Conservation (phyloP, 2,888 invertebrate species). For the Plemyria rubiginata region DNA sequence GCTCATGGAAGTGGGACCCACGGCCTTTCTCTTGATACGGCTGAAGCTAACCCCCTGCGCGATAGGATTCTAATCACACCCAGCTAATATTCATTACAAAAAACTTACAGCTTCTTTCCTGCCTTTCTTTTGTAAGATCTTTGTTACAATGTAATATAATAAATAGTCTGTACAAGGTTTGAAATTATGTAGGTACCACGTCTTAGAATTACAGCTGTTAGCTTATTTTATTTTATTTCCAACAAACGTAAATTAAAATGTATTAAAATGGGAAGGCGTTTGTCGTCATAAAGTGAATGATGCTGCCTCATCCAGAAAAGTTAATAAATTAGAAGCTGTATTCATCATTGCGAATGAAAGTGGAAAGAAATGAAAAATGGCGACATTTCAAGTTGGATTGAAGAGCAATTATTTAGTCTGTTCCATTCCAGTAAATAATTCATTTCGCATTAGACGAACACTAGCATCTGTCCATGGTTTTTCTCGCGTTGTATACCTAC, state of each 20-base stretch:
- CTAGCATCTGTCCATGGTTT: too few species aligned
- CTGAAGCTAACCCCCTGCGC: too few species aligned
- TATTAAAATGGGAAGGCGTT: conserved; percentile 26
- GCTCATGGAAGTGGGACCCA: too few species aligned
- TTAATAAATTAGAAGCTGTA: conserved; percentile 32
- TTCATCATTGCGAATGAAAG: conserved; percentile 33
- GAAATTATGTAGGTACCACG: too few species aligned
- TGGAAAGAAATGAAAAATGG: conserved; percentile 26
- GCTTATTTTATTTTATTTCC: neutral
- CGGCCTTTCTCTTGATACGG: too few species aligned
- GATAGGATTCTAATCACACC: too few species aligned
- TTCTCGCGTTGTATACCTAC: too few species aligned
- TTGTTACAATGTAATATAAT: too few species aligned
- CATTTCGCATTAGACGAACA: neutral
- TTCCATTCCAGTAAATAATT: neutral
- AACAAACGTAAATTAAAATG: conserved; percentile 19
- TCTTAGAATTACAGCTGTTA: neutral
- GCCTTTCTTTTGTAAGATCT: too few species aligned
- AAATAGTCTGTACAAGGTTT: too few species aligned
- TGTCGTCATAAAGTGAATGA: conserved; percentile 23
- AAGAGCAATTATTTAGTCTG: neutral
- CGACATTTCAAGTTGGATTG: neutral
- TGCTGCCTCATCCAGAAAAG: conserved; percentile 24
- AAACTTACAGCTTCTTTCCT: too few species aligned
- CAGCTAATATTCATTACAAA: too few species aligned